Base-by-base conservation (phyloP, 64 coral and sea anemone species). In the Platygyra sinensis region DNA sequence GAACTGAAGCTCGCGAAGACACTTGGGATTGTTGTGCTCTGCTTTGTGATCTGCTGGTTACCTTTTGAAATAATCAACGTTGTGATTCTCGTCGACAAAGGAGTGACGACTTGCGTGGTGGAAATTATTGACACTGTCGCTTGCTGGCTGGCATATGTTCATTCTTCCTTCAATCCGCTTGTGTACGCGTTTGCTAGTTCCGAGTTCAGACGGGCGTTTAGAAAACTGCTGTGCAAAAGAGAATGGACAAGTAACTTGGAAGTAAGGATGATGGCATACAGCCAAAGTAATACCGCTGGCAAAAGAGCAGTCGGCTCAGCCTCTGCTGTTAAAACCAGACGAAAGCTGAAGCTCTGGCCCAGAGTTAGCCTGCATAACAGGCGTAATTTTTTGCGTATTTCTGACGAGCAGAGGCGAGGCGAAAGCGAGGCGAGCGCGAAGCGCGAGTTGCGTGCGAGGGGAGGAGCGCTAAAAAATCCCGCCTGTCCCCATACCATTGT, bases 21-120 rank as follows among this genome's bases (percentile, higher is more conserved):
- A 46, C 90, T 97, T 61, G 95, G 95, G 69, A 94, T 97, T 72
- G 91, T 97, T 6, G 79, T 97, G 52, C 78, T 80, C 62, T 89
- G 86, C 78, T 97, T 97, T 87, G 91, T 97, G 2, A 36, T 97
- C 31, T 97, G 88, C 82, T 97, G 95, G 95, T 62, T 97, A 63
- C 95, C 95, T 5, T 97, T 97, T 78, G 92, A 94, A 69, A 86
- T 94, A 27, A 88, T 97, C 55, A 97, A 97, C 77, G 20, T 97
- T 2, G 74, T 89, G 25, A 91, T 91, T 30, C 46, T 96, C 19
- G 18, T 91, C 1, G 83, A 93, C 20, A 60, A 91, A n/a, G 92
- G 95, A 60, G 88, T 90, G 0, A 83, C 65, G 18, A 88, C 61
- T 32, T 97, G 95, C 62, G 67, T 54, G 9, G 77, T 91, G 83